These are phyloP conservation scores for Sebastes matsubarae DNA, from an alignment of 2,797 vertebrate genomes.

Conservation along the genomic window DNA sequence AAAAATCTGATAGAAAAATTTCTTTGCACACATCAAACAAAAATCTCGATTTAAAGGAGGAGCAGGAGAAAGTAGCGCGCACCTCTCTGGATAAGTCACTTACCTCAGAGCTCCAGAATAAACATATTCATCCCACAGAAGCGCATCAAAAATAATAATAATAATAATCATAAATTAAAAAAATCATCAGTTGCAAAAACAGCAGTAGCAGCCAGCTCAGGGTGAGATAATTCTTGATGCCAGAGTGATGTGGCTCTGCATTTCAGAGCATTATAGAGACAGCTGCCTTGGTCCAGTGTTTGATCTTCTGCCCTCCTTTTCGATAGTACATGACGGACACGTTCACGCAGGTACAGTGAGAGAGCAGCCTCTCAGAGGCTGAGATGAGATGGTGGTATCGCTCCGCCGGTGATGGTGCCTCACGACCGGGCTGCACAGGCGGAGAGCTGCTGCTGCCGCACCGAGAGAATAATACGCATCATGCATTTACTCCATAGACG, in stretches of 20 bases:
- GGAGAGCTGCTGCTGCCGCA: slow-evolving; percentile 1
- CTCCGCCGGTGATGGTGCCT: slow-evolving; percentile 75
- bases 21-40: slow-evolving; percentile 18
- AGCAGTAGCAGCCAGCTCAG: slow-evolving; percentile 46
- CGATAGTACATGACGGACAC: slow-evolving; percentile 54
- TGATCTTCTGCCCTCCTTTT: slow-evolving; percentile 48
- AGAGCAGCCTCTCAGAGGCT: slow-evolving; percentile 56
- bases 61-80: slow-evolving; percentile 65
- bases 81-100: slow-evolving; percentile 72
- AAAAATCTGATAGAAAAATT: background rate
- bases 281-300: slow-evolving; percentile 40
- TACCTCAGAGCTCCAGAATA: slow-evolving; percentile 74
- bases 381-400: slow-evolving; percentile 68
- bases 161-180: background rate
- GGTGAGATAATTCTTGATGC: background rate
- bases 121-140: slow-evolving; percentile 68
- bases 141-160: slow-evolving; percentile 37
- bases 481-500: background rate
- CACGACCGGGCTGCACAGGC: slow-evolving; percentile 10
- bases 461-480: slow-evolving; percentile 16
- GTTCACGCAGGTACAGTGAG: slow-evolving; percentile 57
- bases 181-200: slow-evolving; percentile 57
- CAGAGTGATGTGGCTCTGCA: slow-evolving; percentile 25
- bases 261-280: slow-evolving; percentile 44
- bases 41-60: background rate